Percentiles rank a stretch among this genome's conserved stretches.
These are phyloP conservation scores for Amphipyra tragopoginis DNA, from an alignment of 2,888 invertebrate species.

Conservation along the genomic window DNA sequence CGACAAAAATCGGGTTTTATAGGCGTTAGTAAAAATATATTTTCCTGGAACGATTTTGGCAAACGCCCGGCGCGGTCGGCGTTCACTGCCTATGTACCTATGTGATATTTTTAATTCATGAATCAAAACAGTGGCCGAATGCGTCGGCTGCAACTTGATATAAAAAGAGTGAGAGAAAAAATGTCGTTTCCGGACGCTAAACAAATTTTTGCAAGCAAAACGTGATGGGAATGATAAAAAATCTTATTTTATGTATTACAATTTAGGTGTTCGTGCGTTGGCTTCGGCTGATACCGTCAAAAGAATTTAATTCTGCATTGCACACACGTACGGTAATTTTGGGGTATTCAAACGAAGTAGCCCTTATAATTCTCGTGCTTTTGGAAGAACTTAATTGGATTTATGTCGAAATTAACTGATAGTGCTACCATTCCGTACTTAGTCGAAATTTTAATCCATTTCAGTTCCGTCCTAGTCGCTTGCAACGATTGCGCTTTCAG, in stretches of 20 bases:
- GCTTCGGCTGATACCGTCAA: conserved; percentile 2
- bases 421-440: neutral
- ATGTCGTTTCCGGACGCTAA: conserved; percentile 77
- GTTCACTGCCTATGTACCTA: conserved; percentile 52
- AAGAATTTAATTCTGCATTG: conserved; percentile 27
- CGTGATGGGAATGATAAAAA: conserved; percentile 67
- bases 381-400: conserved; percentile 11
- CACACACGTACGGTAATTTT: conserved; percentile 25
- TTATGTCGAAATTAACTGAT: neutral
- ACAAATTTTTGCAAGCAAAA: conserved; percentile 73
- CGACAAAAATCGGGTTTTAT: conserved; percentile 58
- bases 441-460: too few species aligned
- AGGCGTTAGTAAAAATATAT: conserved; percentile 58
- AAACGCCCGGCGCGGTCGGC: conserved; percentile 53
- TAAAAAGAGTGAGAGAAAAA: conserved; percentile 59
- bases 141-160: conserved; percentile 63
- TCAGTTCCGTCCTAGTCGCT: too few species aligned
- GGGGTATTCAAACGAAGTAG: conserved; percentile 19
- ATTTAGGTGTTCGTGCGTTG: conserved; percentile 15
- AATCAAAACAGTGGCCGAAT: conserved; percentile 71
- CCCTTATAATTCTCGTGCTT: conserved; percentile 10
- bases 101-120: conserved; percentile 85
- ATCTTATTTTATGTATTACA: conserved; percentile 27
- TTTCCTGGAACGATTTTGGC: conserved; percentile 69
- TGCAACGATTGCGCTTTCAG: too few species aligned